These are phyloP conservation scores for Pogonus chalceus DNA, from an alignment of 1,140 invertebrate species.

Conservation along the genomic window DNA sequence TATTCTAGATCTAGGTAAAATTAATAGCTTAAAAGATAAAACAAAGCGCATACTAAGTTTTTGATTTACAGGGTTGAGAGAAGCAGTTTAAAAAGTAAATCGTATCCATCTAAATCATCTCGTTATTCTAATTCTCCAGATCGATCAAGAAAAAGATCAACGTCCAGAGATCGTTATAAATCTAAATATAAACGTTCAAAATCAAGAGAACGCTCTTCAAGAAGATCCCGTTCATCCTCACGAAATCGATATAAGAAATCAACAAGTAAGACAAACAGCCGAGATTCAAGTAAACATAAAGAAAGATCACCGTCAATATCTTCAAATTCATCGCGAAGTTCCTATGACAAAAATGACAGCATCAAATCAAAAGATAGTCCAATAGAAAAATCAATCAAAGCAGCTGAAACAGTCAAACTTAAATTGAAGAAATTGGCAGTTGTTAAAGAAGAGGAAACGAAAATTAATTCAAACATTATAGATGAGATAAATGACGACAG, in stretches of 20 bases:
- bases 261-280: conserved; percentile 21
- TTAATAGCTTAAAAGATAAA: background rate
- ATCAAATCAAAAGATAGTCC: background rate
- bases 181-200: conserved; percentile 10
- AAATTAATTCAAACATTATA: conserved; percentile 21
- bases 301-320: conserved; percentile 14
- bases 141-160: conserved; percentile 13
- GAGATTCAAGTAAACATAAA: conserved; percentile 16
- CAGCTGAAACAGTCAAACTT: conserved; percentile 11
- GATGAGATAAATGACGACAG: conserved; percentile 29
- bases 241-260: conserved; percentile 24
- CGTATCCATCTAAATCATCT: conserved; percentile 11
- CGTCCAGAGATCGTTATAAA: conserved; percentile 18
- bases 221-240: conserved; percentile 18
- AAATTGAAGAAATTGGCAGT: conserved; percentile 10
- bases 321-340: conserved; percentile 10
- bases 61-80: conserved; percentile 15
- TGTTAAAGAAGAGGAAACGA: background rate
- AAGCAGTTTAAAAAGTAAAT: conserved; percentile 11
- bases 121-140: conserved; percentile 9
- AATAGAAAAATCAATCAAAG: conserved; percentile 6
- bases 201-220: conserved; percentile 6
- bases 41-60: background rate
- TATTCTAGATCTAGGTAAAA: conserved; percentile 12
- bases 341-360: background rate